Conservation (phyloP, 2,797 vertebrate species). For the Botia kubotai region DNA sequence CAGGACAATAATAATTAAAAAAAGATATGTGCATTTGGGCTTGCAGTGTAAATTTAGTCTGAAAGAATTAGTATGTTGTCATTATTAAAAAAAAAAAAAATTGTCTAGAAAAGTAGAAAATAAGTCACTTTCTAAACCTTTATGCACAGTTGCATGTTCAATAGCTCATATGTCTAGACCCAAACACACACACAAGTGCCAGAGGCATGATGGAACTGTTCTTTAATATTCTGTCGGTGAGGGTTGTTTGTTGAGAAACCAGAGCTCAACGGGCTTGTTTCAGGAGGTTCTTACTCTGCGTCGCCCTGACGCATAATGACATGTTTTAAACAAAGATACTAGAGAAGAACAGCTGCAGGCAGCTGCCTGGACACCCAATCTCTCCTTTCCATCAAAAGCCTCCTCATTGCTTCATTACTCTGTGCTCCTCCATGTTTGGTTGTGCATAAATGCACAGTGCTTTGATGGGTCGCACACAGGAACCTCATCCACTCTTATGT, state of each 20-base stretch:
- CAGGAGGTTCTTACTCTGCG: conserved; percentile 19
- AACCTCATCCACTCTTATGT: neutral
- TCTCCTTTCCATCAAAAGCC: conserved; percentile 1
- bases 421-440: neutral
- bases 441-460: conserved; percentile 67
- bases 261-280: conserved; percentile 22
- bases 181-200: neutral
- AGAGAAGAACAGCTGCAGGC: conserved; percentile 57
- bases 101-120: no score
- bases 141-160: no score
- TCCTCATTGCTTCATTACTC: conserved; percentile 26
- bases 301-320: conserved; percentile 69
- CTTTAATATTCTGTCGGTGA: conserved; percentile 16
- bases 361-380: conserved; percentile 47
- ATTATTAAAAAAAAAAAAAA: no score
- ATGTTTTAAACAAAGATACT: conserved; percentile 77
- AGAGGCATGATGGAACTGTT: conserved; percentile 6
- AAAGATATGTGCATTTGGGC: no score
- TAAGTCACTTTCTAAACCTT: no score
- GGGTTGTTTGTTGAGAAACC: conserved; percentile 33
- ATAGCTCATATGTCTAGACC: no score
- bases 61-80: no score
- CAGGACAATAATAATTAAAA: no score
- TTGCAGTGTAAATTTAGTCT: no score
- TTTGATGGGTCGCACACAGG: neutral